Conservation (phyloP, 2,888 invertebrate genomes). For the Drosophila prolongata region DNA sequence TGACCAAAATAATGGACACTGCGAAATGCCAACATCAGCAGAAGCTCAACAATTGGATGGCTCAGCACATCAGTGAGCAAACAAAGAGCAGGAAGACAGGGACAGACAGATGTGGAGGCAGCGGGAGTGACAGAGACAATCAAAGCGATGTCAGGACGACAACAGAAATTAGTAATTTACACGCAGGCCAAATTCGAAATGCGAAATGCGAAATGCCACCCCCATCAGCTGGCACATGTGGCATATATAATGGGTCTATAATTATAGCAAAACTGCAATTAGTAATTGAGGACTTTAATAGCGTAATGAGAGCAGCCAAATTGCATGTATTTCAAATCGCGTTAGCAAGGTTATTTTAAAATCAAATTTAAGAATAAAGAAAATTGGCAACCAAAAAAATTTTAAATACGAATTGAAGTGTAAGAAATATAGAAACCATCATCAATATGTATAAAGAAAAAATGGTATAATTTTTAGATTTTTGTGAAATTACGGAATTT, state of each 20-base stretch:
- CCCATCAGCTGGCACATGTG: slow-evolving; percentile 10
- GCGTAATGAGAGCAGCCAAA: neutral
- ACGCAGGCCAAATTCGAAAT: slow-evolving; percentile 44
- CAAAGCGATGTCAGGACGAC: slow-evolving; percentile 44
- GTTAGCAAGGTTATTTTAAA: neutral
- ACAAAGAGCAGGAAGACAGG: slow-evolving; percentile 10
- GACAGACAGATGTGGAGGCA: slow-evolving; percentile 5
- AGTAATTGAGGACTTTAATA: slow-evolving; percentile 59
- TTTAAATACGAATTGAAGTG: no score
- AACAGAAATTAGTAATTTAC: slow-evolving; percentile 71
- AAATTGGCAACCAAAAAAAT: no score
- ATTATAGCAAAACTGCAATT: slow-evolving; percentile 61
- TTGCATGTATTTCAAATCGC: neutral
- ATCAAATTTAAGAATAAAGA: no score
- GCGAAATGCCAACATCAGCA: slow-evolving; percentile 22
- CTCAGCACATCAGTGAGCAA: slow-evolving; percentile 26
- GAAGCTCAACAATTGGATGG: slow-evolving; percentile 30
- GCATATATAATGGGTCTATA: slow-evolving; percentile 62
- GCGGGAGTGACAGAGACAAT: slow-evolving; percentile 22
- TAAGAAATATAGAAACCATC: no score
- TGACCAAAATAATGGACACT: slow-evolving; percentile 25
- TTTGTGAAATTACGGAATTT: no score
- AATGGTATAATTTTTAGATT: no score
- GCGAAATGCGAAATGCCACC: slow-evolving; percentile 25
- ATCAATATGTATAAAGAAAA: no score